phyloP scores from a whole-genome alignment of 2,113 vertebrate species.

The Trogon surrucura region DNA sequence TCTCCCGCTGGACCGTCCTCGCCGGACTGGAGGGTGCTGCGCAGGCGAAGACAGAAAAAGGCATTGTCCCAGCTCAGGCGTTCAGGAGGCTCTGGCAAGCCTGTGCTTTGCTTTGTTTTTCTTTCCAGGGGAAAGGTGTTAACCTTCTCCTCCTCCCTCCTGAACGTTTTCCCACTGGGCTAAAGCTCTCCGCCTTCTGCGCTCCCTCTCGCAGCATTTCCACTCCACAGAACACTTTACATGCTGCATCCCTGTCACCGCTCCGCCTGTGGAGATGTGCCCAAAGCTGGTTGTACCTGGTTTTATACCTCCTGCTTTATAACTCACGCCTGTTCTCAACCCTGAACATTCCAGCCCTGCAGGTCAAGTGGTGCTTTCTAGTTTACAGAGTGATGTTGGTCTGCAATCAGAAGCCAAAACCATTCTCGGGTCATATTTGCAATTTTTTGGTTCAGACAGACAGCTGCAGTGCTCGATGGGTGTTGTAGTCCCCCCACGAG shows the following conservation, averaged over 20 bases:
- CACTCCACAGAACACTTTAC: rapidly evolving
- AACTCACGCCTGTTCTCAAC: not conserved
- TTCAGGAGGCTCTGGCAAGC: not conserved
- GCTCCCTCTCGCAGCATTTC: not conserved
- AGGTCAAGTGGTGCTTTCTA: not conserved
- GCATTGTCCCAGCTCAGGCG: not conserved
- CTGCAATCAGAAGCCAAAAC: not conserved
- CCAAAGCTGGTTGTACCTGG: not conserved
- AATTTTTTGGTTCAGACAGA: not conserved
- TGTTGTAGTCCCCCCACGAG: rapidly evolving
- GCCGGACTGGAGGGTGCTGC: not conserved
- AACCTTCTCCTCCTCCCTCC: not conserved
- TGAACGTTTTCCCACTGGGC: not conserved
- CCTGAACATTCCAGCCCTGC: not conserved
- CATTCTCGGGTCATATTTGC: not conserved
- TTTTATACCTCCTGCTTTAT: not conserved
- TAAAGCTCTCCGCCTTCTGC: not conserved
- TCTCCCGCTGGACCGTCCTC: not conserved
- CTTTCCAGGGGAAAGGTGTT: constrained; percentile 13
- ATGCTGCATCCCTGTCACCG: rapidly evolving
- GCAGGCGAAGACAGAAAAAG: not conserved
- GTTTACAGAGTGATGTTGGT: not conserved
- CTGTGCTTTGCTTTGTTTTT: not conserved
- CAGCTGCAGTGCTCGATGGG: rapidly evolving
- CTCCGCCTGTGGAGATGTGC: rapidly evolving